A percentile compares a stretch with the other conserved stretches of the same genome.
Evolutionary conservation across 1,140 invertebrate genomes (phyloP).

Genomic region (Matsumurasca onukii): DNA sequence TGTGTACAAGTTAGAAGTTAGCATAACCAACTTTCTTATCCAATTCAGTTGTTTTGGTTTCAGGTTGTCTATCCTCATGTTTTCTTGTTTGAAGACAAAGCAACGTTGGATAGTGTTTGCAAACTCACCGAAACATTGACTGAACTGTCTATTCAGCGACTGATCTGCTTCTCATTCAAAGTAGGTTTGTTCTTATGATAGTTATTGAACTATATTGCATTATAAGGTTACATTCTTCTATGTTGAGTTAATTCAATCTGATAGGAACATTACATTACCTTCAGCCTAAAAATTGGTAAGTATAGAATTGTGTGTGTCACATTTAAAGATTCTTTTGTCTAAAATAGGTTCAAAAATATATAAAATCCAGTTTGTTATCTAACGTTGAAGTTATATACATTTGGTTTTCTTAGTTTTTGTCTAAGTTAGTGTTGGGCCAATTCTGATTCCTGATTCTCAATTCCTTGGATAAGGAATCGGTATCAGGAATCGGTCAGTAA

Average conservation of each 20-base stretch:
- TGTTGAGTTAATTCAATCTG: not conserved
- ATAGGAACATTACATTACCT: not conserved
- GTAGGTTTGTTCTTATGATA: conserved; percentile 31
- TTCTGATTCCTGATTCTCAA: no score
- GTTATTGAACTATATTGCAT: not conserved
- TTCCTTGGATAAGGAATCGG: no score
- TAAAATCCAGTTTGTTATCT: conserved; percentile 22
- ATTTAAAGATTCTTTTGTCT: conserved; percentile 29
- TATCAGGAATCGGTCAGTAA: no score
- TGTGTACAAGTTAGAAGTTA: no score
- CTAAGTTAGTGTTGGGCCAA: not conserved
- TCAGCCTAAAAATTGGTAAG: not conserved
- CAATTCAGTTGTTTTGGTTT: no score
- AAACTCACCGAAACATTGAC: conserved; percentile 33
- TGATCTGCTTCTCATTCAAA: conserved; percentile 36
- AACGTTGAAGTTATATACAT: conserved; percentile 2
- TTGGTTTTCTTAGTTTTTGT: not conserved
- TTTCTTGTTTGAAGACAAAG: conserved; percentile 35
- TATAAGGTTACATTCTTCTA: not conserved
- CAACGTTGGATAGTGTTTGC: conserved; percentile 29
- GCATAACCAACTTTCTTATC: no score
- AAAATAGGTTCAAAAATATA: conserved; percentile 30
- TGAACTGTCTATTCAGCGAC: conserved; percentile 23
- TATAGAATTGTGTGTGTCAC: conserved; percentile 30
- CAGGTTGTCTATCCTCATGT: conserved; percentile 39